Conservation (phyloP, 2,888 invertebrate genomes). For the Euproctis similis region DNA sequence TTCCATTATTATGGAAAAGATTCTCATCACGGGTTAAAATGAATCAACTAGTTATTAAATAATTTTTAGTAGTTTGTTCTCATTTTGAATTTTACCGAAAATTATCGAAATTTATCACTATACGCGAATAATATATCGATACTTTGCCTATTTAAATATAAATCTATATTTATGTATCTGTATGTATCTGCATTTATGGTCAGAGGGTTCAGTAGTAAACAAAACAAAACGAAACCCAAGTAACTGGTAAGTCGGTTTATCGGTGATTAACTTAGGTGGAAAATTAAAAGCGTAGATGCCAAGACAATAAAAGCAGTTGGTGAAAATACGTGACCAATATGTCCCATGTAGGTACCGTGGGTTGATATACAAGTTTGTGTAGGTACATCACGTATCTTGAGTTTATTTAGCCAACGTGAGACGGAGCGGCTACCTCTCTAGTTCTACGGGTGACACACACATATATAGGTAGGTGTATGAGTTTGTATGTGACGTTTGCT, state of each 20-base stretch:
- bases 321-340: conserved; percentile 68
- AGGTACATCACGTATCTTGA: conserved; percentile 59
- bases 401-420: conserved; percentile 65
- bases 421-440: conserved; percentile 46
- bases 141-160: conserved; percentile 2
- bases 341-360: conserved; percentile 44
- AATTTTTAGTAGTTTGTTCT: no score
- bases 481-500: no score
- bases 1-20: no score
- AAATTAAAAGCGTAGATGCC: conserved; percentile 61
- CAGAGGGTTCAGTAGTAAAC: no score
- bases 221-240: no score
- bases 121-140: no score
- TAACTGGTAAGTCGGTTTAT: conserved; percentile 42
- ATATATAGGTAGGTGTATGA: no score
- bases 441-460: conserved; percentile 31
- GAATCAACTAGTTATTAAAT: no score
- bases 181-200: no score
- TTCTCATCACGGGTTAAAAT: no score
- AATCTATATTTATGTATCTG: no score
- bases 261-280: conserved; percentile 50
- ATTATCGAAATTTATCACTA: not conserved
- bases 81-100: no score
- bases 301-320: conserved; percentile 61
- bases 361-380: conserved; percentile 50